These are phyloP conservation scores for Tetraneura akinire DNA, from an alignment of 1,140 invertebrate species.

Conservation along the genomic window DNA sequence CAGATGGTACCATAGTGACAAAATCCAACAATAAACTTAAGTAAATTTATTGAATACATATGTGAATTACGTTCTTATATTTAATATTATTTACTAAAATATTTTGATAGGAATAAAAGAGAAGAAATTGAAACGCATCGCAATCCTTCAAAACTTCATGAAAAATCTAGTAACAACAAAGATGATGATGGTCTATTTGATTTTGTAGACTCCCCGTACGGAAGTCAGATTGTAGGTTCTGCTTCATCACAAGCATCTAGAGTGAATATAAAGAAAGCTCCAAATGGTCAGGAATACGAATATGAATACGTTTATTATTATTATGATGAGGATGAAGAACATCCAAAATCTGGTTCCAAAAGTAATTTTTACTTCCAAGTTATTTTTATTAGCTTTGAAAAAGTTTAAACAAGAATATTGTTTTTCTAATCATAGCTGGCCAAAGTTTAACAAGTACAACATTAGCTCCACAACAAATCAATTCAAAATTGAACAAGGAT, in stretches of 20 bases:
- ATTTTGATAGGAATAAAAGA: conserved; percentile 7
- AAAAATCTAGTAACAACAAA: conserved; percentile 26
- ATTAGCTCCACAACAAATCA: background rate
- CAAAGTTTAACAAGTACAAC: background rate
- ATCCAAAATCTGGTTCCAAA: conserved; percentile 35
- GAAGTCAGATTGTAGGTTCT: conserved; percentile 56
- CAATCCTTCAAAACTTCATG: conserved; percentile 7
- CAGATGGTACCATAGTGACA: background rate
- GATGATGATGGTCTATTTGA: conserved; percentile 55
- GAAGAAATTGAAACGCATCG: background rate
- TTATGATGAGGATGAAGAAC: conserved; percentile 77
- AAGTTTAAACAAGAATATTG: background rate
- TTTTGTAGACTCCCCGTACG: conserved; percentile 56
- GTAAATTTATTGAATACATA: background rate
- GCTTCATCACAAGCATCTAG: conserved; percentile 61
- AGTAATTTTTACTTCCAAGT: conserved; percentile 15
- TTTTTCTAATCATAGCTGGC: background rate
- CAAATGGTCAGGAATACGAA: conserved; percentile 87
- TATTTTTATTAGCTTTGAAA: background rate
- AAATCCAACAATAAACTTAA: conserved; percentile 14
- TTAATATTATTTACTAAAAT: background rate
- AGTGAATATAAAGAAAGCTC: conserved; percentile 82
- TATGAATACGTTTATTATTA: conserved; percentile 91
- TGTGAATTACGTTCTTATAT: too few species aligned
- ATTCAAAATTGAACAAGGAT: conserved; percentile 23